Conservation (phyloP, 2,113 vertebrate species). For the Origma solitaria region DNA sequence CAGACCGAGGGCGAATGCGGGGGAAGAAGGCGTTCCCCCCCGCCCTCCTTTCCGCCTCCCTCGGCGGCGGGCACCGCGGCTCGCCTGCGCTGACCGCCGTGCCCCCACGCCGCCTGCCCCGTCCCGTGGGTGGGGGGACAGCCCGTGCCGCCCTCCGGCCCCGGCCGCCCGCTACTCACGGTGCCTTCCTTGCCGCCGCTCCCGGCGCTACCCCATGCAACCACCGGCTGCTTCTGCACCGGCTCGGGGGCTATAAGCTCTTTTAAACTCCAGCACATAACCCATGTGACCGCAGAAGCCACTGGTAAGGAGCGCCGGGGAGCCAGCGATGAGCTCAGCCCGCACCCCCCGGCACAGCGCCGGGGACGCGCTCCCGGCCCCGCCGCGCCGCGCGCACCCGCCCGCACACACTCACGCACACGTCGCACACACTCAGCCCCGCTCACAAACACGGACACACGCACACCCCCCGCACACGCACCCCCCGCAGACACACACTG, state of each 20-base stretch:
- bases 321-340: constrained; percentile 50
- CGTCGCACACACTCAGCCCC: neutral
- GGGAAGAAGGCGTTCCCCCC: neutral
- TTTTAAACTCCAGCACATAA: constrained; percentile 68
- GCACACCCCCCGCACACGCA: neutral
- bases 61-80: neutral
- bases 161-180: constrained; percentile 21
- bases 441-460: neutral
- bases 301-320: constrained; percentile 61
- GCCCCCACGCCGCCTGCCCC: neutral
- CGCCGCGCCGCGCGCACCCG: constrained; percentile 23
- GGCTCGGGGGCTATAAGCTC: constrained; percentile 58
- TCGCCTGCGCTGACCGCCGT: neutral
- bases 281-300: constrained; percentile 70
- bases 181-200: neutral
- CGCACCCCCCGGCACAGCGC: constrained; percentile 55
- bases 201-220: constrained; percentile 22
- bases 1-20: neutral
- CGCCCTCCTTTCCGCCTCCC: neutral
- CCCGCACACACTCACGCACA: neutral
- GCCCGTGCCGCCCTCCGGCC: neutral
- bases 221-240: constrained; percentile 57
- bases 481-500: neutral
- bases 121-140: neutral
- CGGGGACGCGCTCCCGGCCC: constrained; percentile 46